phyloP scores from a whole-genome alignment of 2,113 vertebrate genomes.

The Poecilia latipinna region DNA sequence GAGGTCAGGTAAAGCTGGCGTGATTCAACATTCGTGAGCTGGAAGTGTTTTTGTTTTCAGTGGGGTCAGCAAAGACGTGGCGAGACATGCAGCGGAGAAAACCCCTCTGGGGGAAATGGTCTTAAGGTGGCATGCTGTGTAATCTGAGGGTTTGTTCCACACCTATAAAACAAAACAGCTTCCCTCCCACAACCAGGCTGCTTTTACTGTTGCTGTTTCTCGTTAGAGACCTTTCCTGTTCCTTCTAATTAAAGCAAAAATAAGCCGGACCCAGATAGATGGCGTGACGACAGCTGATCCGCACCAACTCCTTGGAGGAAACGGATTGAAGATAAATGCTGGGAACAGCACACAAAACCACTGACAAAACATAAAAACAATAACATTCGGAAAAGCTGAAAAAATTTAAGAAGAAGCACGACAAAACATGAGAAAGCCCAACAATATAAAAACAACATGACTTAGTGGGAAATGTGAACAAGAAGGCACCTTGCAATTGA shows the following conservation, averaged over 20 bases:
- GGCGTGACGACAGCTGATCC: neutral
- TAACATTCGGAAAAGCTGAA: neutral
- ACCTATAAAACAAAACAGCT: neutral
- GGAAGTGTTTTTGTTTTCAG: neutral
- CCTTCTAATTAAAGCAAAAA: neutral
- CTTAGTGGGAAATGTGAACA: neutral
- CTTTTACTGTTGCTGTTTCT: slow-evolving; percentile 14
- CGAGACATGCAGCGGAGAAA: neutral
- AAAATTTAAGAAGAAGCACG: neutral
- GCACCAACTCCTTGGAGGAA: neutral
- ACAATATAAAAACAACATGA: no score
- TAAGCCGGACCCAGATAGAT: neutral
- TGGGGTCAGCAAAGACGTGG: neutral
- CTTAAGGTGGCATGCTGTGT: neutral
- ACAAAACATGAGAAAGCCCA: neutral
- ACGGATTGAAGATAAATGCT: neutral
- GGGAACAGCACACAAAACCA: neutral
- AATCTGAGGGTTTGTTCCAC: neutral
- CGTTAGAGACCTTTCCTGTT: neutral
- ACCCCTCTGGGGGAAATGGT: neutral
- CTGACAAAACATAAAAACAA: neutral
- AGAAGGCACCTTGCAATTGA: neutral
- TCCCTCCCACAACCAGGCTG: neutral
- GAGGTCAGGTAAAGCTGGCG: slow-evolving; percentile 6
- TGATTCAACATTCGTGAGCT: slow-evolving; percentile 27